A percentile compares a stretch with the other conserved stretches of the same genome.
phyloP scores from a whole-genome alignment of 2,888 invertebrate species.

The Drosophila tanythrix region DNA sequence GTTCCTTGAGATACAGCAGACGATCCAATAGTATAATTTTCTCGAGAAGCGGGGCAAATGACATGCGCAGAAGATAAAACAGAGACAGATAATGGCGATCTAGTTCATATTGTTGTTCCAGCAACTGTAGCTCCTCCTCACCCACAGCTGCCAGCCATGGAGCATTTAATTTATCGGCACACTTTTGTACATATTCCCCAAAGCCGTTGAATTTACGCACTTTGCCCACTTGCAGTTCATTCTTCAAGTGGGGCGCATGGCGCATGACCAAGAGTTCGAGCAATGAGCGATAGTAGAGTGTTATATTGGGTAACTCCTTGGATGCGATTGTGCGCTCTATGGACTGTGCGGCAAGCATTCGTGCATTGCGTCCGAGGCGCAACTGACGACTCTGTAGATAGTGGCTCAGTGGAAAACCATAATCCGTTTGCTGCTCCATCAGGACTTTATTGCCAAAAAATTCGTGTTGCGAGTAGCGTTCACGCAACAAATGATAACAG shows the following conservation, averaged over 20 bases:
- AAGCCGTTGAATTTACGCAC: constrained; percentile 88
- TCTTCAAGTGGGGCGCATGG: constrained; percentile 83
- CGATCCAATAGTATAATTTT: constrained; percentile 93
- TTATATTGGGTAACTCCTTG: constrained; percentile 87
- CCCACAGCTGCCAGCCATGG: constrained; percentile 82
- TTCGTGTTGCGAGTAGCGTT: constrained; percentile 85
- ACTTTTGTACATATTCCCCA: constrained; percentile 89
- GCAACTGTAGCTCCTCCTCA: constrained; percentile 85
- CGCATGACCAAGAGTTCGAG: constrained; percentile 88
- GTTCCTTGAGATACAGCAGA: constrained; percentile 90
- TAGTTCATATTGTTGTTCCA: constrained; percentile 84
- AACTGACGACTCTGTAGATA: constrained; percentile 86
- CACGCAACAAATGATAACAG: constrained; percentile 93
- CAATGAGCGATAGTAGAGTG: constrained; percentile 91
- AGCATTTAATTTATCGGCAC: constrained; percentile 87
- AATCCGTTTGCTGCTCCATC: constrained; percentile 68
- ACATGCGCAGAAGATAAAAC: constrained; percentile 91
- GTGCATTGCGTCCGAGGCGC: constrained; percentile 89
- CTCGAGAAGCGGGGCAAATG: constrained; percentile 92
- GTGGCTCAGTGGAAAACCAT: constrained; percentile 89
- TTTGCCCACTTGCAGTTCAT: constrained; percentile 87
- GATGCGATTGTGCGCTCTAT: constrained; percentile 88
- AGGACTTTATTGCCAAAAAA: constrained; percentile 82
- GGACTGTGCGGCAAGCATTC: constrained; percentile 94
- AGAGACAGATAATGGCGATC: constrained; percentile 88